Conservation (phyloP, 2,888 invertebrate genomes). For the Sclerodermus sp. region DNA sequence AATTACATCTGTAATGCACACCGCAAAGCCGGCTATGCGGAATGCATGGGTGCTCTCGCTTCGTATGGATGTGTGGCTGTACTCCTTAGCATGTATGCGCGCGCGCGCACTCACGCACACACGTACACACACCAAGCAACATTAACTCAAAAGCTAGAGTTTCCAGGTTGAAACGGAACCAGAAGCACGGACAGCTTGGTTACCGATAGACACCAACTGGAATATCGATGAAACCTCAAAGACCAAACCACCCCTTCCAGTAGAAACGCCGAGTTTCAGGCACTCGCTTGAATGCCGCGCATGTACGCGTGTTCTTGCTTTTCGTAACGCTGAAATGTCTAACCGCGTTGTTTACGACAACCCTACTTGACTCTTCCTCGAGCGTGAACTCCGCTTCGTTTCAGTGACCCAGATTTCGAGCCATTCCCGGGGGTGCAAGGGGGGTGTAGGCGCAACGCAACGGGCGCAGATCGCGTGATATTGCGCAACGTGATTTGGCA, state of each 20-base stretch:
- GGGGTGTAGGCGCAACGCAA: too few species aligned
- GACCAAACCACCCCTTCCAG: not conserved
- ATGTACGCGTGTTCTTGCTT: not conserved
- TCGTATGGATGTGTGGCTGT: slow-evolving; percentile 12
- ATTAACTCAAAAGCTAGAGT: not conserved
- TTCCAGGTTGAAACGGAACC: slow-evolving; percentile 4
- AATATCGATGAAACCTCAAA: not conserved
- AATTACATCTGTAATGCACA: slow-evolving; percentile 57
- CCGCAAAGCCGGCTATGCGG: slow-evolving; percentile 37
- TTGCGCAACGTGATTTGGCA: too few species aligned
- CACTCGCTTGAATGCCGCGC: too few species aligned
- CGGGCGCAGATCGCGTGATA: too few species aligned
- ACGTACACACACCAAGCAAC: not conserved
- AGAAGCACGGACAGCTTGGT: not conserved
- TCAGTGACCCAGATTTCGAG: slow-evolving; percentile 33
- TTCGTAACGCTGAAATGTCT: slow-evolving; percentile 15
- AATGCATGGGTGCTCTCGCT: slow-evolving; percentile 14
- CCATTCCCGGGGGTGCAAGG: too few species aligned
- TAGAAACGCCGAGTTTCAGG: too few species aligned
- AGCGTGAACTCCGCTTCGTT: slow-evolving; percentile 26
- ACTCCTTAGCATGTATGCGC: slow-evolving; percentile 1
- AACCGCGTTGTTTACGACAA: slow-evolving; percentile 22
- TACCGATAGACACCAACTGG: not conserved
- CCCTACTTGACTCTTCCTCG: slow-evolving; percentile 14
- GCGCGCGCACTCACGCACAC: slow-evolving; percentile 1